Percentiles rank a stretch among this genome's conserved stretches.
These are phyloP conservation scores for Lomographa bimaculata DNA, from an alignment of 2,888 invertebrate species.

Conservation along the genomic window DNA sequence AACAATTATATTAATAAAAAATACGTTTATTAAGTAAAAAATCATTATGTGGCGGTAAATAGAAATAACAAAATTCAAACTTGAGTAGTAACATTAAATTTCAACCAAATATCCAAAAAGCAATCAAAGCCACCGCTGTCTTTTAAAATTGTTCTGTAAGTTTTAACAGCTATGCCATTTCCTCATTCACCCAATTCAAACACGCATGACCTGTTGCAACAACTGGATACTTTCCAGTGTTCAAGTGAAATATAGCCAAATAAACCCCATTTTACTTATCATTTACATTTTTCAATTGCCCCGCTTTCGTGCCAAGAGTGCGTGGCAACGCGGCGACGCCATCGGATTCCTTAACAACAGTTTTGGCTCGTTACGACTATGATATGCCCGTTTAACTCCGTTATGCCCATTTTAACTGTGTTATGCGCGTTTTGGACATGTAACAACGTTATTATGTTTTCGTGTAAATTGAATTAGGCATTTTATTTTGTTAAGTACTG, in stretches of 20 bases:
- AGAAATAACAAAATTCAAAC: no score
- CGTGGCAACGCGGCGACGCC: conserved; percentile 28
- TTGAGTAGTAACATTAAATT: no score
- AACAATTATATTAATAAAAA: no score
- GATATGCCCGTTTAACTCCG: conserved; percentile 20
- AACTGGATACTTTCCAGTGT: conserved; percentile 21
- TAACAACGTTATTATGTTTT: conserved; percentile 22
- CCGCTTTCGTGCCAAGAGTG: conserved; percentile 66
- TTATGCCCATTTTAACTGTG: conserved; percentile 18
- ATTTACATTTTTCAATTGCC: conserved; percentile 81
- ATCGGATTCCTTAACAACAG: conserved; percentile 35
- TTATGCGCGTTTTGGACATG: conserved; percentile 17
- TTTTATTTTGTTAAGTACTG: conserved; percentile 22
- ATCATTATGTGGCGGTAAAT: no score
- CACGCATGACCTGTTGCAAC: conserved; percentile 26
- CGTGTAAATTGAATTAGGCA: conserved; percentile 31
- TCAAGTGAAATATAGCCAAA: conserved; percentile 60
- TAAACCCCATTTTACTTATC: conserved; percentile 72
- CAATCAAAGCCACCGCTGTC: no score
- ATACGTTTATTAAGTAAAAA: no score
- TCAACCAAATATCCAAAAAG: no score
- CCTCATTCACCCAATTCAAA: conserved; percentile 5
- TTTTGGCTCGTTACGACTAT: conserved; percentile 26
- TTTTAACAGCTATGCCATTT: no score
- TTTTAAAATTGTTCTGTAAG: no score